Conservation (phyloP, 2,797 vertebrate genomes). For the Perodicticus potto region DNA sequence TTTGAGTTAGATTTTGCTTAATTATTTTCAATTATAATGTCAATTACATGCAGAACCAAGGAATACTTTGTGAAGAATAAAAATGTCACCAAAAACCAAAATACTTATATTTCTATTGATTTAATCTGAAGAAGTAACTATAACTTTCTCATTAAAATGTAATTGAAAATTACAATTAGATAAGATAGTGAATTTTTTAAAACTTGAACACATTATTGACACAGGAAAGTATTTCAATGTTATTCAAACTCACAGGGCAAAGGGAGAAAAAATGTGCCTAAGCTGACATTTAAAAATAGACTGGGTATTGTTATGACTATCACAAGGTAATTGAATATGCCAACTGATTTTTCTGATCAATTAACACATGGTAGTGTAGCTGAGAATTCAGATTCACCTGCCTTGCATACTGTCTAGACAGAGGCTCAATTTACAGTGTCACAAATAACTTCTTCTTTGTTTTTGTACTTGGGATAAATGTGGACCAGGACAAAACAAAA, state of each 20-base stretch:
- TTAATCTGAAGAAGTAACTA: slow-evolving; percentile 35
- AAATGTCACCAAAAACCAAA: slow-evolving; percentile 42
- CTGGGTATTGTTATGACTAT: not conserved
- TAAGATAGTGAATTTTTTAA: slow-evolving; percentile 26
- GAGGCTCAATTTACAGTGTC: not conserved
- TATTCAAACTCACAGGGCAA: not conserved
- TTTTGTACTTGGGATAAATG: not conserved
- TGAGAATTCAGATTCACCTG: not conserved
- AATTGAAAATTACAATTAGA: slow-evolving; percentile 47
- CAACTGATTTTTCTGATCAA: not conserved
- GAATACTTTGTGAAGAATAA: slow-evolving; percentile 46
- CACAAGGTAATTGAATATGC: not conserved
- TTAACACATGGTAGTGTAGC: not conserved
- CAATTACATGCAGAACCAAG: slow-evolving; percentile 16
- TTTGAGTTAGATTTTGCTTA: slow-evolving; percentile 1
- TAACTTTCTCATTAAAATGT: not conserved
- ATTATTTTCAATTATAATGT: not conserved
- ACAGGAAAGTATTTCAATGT: slow-evolving; percentile 43
- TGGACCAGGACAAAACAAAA: not conserved
- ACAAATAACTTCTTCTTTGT: slow-evolving; percentile 33
- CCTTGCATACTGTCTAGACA: not conserved
- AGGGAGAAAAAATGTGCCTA: not conserved
- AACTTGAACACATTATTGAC: not conserved
- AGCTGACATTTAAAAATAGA: slow-evolving; percentile 16
- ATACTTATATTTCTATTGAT: slow-evolving; percentile 49